Evolutionary conservation across 2,888 invertebrate genomes (phyloP), one percentile per base, ranked within the genome.

Genomic region (Notodonta dromedarius): DNA sequence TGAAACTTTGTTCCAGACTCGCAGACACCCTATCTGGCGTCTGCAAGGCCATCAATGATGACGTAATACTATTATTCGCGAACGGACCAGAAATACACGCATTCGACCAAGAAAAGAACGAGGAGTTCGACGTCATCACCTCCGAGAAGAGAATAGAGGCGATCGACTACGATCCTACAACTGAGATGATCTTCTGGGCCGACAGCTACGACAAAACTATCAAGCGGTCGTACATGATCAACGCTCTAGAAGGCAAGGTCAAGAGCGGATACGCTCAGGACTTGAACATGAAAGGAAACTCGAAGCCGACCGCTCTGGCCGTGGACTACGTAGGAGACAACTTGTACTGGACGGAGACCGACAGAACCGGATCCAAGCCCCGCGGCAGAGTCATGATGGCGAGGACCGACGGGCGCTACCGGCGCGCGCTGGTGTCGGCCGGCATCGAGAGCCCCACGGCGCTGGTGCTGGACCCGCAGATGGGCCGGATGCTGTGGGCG

Each of bases 241-340:
- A 97, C 73, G 97, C 97, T 0, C 90, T 95, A 39, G 94, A 96
- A 65, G 97, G 97, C 4, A 94, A 96, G 81, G 97, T 96, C 2
- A 96, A 97, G 90, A 96, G 95, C 59, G 97, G 98, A 60, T 96
- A 94, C 79, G 97, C 98, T 0, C 99, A 99, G 85, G 97, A 98
- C 85, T 92, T 99, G 42, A 96, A 97, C 73, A 96, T 97, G 93
- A 96, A 96, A 91, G 97, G 96, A 13, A 96, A 96, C 73, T 95
- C 96, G 0, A 97, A 97, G 84, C 98, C 98, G 0, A 97, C 97
- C 0, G 97, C 98, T 0, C 88, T 99, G 0, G 97, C 99, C 0
- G 96, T 99, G 0, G 99, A 99, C 88, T 99, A 99, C 97, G 94
- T 98, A 16, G 98, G 97, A 7, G 97, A 97, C 65, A 99, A 99